Evolutionary conservation across 1,140 invertebrate genomes (phyloP).

Genomic region (Atopsyche davidsoni): DNA sequence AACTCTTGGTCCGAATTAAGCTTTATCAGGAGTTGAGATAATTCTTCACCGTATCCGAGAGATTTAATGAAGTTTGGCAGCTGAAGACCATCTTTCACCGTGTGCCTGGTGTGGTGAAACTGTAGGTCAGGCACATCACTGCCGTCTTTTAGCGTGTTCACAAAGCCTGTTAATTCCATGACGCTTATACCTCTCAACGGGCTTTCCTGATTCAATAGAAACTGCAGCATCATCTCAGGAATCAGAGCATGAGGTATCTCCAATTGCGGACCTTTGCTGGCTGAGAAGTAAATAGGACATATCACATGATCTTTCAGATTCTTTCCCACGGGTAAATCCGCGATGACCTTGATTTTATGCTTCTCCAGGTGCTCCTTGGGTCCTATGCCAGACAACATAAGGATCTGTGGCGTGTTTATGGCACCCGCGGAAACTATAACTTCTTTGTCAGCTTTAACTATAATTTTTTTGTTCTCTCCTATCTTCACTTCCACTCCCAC

Average conservation of each 20-base stretch:
- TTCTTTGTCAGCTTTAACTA: slow-evolving; percentile 52
- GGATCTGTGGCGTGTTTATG: slow-evolving; percentile 54
- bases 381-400: slow-evolving; percentile 70
- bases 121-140: slow-evolving; percentile 38
- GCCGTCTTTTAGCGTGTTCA: slow-evolving; percentile 32
- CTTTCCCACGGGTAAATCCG: slow-evolving; percentile 56
- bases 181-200: slow-evolving; percentile 35
- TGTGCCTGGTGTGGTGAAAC: slow-evolving; percentile 34
- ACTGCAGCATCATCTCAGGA: not conserved
- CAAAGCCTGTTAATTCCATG: slow-evolving; percentile 36
- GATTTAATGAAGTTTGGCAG: slow-evolving; percentile 32
- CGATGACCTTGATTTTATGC: slow-evolving; percentile 48
- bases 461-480: slow-evolving; percentile 37
- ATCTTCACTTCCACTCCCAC: slow-evolving; percentile 53
- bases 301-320: slow-evolving; percentile 62
- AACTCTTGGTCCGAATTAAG: slow-evolving; percentile 42
- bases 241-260: not conserved
- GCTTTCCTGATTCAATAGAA: slow-evolving; percentile 23
- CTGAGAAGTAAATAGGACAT: slow-evolving; percentile 2
- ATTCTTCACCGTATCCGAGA: slow-evolving; percentile 42
- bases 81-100: slow-evolving; percentile 32
- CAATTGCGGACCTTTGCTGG: not conserved
- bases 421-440: slow-evolving; percentile 59
- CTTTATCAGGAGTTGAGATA: slow-evolving; percentile 36
- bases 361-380: slow-evolving; percentile 58